These are phyloP conservation scores for Bicyclus anynana DNA, from an alignment of 1,140 invertebrate genomes.

Conservation along the genomic window DNA sequence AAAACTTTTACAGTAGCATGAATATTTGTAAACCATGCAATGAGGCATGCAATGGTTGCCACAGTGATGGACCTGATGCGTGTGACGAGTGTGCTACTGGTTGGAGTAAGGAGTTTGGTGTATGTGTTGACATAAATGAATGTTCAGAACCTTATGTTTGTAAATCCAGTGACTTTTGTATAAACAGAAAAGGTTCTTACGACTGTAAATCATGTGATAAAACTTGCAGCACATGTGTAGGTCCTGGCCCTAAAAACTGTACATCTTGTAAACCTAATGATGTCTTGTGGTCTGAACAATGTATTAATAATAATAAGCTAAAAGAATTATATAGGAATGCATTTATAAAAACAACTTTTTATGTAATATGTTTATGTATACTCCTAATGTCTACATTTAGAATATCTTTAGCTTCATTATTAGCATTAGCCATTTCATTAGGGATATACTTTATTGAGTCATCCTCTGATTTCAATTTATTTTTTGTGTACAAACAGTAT, in stretches of 20 bases:
- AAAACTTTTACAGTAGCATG: slow-evolving; percentile 85
- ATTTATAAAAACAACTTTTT: slow-evolving; percentile 33
- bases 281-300: slow-evolving; percentile 46
- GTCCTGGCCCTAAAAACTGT: slow-evolving; percentile 84
- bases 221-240: slow-evolving; percentile 89
- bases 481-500: slow-evolving; percentile 30
- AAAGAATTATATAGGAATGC: slow-evolving; percentile 7
- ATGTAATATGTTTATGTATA: slow-evolving; percentile 41
- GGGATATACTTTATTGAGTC: slow-evolving; percentile 51
- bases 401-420: slow-evolving; percentile 44
- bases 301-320: slow-evolving; percentile 38
- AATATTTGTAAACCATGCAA: slow-evolving; percentile 90
- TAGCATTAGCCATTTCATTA: slow-evolving; percentile 37
- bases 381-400: slow-evolving; percentile 40
- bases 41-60: slow-evolving; percentile 89
- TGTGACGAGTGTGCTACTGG: slow-evolving; percentile 91
- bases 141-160: slow-evolving; percentile 84
- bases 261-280: slow-evolving; percentile 43
- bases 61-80: slow-evolving; percentile 84
- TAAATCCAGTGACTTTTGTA: slow-evolving; percentile 89
- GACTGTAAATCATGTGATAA: slow-evolving; percentile 88
- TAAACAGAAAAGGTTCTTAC: slow-evolving; percentile 94
- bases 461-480: slow-evolving; percentile 31
- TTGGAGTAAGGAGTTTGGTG: slow-evolving; percentile 85
- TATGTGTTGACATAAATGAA: slow-evolving; percentile 95